These are phyloP conservation scores for Timandra comae DNA, from an alignment of 2,888 invertebrate species.

Conservation along the genomic window DNA sequence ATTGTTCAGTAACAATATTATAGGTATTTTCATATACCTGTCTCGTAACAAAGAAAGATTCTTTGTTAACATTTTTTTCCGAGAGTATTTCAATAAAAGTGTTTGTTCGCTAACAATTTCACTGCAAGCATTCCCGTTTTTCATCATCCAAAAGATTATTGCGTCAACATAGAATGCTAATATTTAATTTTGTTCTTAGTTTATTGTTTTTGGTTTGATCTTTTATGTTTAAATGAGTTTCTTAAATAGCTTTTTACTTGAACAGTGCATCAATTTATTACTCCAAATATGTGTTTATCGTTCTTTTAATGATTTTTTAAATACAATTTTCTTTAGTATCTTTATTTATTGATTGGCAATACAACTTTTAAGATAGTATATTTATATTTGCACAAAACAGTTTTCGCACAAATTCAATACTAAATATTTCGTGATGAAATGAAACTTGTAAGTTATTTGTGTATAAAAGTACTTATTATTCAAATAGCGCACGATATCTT, in stretches of 20 bases:
- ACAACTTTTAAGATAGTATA: too few species aligned
- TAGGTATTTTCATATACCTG: neutral
- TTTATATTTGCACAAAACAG: too few species aligned
- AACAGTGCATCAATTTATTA: neutral
- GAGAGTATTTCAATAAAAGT: constrained; percentile 21
- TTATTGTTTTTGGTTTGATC: constrained; percentile 10
- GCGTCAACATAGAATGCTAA: constrained; percentile 35
- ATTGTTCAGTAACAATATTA: too few species aligned
- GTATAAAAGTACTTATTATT: too few species aligned
- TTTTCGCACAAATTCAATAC: too few species aligned
- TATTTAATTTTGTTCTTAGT: constrained; percentile 29
- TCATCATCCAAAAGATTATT: constrained; percentile 28
- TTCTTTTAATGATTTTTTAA: too few species aligned
- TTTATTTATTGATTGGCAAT: too few species aligned
- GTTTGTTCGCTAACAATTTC: constrained; percentile 30
- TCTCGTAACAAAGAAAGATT: constrained; percentile 1
- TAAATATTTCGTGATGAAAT: too few species aligned
- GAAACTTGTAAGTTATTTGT: too few species aligned
- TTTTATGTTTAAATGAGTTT: constrained; percentile 1
- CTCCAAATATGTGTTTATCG: neutral
- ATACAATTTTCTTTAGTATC: too few species aligned
- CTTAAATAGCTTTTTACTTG: constrained; percentile 1
- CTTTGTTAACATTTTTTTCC: constrained; percentile 13
- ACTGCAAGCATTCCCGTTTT: constrained; percentile 27
- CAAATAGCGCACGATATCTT: too few species aligned